Base-by-base conservation (phyloP, 2,797 vertebrate genomes). In the Lepus townsendii region DNA sequence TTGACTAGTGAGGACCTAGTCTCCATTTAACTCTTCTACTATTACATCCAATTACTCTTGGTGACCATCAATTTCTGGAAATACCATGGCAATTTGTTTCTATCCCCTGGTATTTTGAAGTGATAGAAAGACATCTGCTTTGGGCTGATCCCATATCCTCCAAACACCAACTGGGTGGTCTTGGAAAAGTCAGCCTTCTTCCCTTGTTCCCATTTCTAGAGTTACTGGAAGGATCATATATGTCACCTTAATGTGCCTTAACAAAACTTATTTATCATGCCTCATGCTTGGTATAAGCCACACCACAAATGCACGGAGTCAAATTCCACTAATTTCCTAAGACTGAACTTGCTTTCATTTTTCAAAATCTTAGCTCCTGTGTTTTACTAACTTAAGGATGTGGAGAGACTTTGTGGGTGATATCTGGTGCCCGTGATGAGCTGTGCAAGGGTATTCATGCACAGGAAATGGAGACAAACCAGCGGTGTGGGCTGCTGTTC, bases 251-350 rank as follows among this genome's bases (percentile, higher is more conserved):
- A 3, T 35, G 20, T 24, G 26, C 4, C 52, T 68, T 47, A n/a
- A 12, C 65, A 27, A 73, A n/a, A 60, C 35, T 38, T 73, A 4
- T 60, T 72, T 65, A 62, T 78, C 14, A 54, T 27, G 38, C 3
- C 26, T 79, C 19, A 1, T 72, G 14, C 62, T 93, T 71, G 54
- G 52, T 16, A 30, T 0, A 86, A 69, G 42, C 69, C 19, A 73
- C 11, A 22, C 20, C 52, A 79, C 68, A 54, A 38, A 71, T 22
- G 42, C 83, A 73, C 16, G 80, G 79, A 38, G 57, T 75, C 11
- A 10, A 65, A 85, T 90, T 77, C 89, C n/a, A 75, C 54, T 83
- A 38, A 68, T 75, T 92, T 95, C 69, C 84, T 83, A 65, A 60
- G 54, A 35, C 0, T 32, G 35, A 83, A 27, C n/a, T 75, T 47